Evolutionary conservation across 2,113 vertebrate genomes (phyloP).

Genomic region (human (Homo sapiens)): GRCh38 chr11:66410501-66411000

Average conservation of each 20-base stretch:
- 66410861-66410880: neutral
- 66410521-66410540: neutral
- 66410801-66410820: neutral
- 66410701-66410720: neutral
- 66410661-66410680: neutral
- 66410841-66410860: neutral
- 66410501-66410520: neutral
- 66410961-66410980: constrained; percentile 57
- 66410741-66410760: neutral
- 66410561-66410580: neutral
- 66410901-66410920: neutral
- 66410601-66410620: neutral
- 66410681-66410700: neutral
- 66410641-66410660: no score
- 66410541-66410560: neutral
- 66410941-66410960: neutral
- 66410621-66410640: neutral
- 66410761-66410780: neutral
- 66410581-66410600: neutral
- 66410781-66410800: neutral
- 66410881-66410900: neutral
- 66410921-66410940: neutral
- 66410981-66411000: neutral
- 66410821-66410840: neutral
- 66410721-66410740: neutral